phyloP scores from a whole-genome alignment of 2,113 vertebrate genomes.

The Panthera uncia region DNA sequence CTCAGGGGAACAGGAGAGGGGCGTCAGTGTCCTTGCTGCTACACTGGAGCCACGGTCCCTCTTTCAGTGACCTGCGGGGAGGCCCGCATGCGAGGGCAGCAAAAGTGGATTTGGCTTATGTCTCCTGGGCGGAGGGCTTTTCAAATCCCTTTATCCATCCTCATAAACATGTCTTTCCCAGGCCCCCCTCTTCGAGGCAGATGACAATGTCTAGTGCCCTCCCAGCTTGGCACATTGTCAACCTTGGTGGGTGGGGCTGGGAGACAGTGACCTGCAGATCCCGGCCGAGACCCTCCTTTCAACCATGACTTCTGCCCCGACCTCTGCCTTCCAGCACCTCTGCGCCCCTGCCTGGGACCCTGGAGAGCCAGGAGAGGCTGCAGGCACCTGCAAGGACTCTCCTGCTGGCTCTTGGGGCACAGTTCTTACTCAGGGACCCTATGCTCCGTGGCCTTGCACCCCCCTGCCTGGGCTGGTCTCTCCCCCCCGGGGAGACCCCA shows the following conservation, averaged over 20 bases:
- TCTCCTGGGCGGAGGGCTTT: no score
- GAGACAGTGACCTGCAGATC: no score
- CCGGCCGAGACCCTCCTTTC: not conserved
- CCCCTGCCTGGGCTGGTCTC: not conserved
- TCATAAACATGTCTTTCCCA: not conserved
- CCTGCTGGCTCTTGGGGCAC: accelerated
- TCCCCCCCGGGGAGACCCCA: not conserved
- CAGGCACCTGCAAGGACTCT: not conserved
- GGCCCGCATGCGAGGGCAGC: no score
- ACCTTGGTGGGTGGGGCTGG: not conserved
- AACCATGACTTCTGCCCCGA: not conserved
- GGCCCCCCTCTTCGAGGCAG: not conserved
- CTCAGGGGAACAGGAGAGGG: no score
- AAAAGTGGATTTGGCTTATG: no score
- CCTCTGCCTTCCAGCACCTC: not conserved
- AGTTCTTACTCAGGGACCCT: not conserved
- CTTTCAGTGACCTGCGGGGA: no score
- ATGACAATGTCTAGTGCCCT: not conserved
- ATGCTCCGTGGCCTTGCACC: not conserved
- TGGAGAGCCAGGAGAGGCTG: not conserved
- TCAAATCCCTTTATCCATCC: not conserved
- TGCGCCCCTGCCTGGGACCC: not conserved
- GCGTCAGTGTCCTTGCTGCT: no score
- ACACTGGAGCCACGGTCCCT: no score
- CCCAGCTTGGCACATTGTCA: not conserved